phyloP scores from a whole-genome alignment of 2,797 vertebrate species.

The Cossypha caffra region DNA sequence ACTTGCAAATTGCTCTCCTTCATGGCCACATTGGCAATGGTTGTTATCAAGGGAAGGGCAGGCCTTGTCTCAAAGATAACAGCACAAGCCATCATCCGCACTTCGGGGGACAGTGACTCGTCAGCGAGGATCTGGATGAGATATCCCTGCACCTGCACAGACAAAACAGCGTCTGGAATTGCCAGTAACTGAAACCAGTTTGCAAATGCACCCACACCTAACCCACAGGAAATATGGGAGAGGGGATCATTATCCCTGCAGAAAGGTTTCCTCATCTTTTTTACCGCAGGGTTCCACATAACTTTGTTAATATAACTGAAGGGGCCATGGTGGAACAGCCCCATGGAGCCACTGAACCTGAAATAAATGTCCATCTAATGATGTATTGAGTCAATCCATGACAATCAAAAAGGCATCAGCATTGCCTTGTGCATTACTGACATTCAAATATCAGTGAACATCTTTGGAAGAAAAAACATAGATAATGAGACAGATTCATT shows the following conservation, averaged over 20 bases:
- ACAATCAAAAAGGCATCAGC: not conserved
- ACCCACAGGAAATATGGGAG: not conserved
- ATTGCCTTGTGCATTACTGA: not conserved
- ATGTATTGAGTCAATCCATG: not conserved
- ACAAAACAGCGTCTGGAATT: not conserved
- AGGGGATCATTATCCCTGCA: not conserved
- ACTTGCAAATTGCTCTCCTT: conserved; percentile 82
- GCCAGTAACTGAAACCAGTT: not conserved
- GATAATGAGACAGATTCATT: not conserved
- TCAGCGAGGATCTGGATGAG: conserved; percentile 81
- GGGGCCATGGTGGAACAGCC: not conserved
- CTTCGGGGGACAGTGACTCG: conserved; percentile 64
- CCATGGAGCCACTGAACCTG: not conserved
- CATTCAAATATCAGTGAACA: not conserved
- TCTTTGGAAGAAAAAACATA: not conserved
- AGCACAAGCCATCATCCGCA: conserved; percentile 81
- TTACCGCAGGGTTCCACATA: not conserved
- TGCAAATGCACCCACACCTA: not conserved
- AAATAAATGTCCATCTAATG: not conserved
- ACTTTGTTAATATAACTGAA: not conserved
- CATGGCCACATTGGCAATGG: conserved; percentile 76
- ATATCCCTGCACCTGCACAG: conserved; percentile 83
- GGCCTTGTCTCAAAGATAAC: conserved; percentile 85
- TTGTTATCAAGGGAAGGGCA: conserved; percentile 78
- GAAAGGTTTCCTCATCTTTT: not conserved